These are phyloP conservation scores for Oenanthe oenanthe DNA, from an alignment of 2,113 vertebrate genomes.

Conservation along the genomic window DNA sequence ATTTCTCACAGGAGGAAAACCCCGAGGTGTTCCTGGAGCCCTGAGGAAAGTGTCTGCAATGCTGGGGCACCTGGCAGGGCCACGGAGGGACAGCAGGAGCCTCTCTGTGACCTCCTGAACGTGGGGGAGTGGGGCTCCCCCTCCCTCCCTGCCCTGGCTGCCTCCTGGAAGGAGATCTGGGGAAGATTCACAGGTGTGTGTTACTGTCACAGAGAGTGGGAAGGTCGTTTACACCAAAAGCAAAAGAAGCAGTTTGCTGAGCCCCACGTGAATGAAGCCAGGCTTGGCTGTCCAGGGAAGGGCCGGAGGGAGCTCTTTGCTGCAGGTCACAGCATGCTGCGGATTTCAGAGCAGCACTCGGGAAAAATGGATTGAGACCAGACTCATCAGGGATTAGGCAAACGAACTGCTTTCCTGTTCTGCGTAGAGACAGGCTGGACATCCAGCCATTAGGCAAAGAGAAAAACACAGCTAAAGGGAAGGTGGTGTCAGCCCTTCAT, in stretches of 20 bases:
- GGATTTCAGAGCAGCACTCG: not conserved
- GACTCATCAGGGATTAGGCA: not conserved
- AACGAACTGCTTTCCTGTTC: not conserved
- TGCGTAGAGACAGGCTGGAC: not conserved
- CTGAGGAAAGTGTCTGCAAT: accelerated
- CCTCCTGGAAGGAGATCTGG: not conserved
- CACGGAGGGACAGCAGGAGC: accelerated
- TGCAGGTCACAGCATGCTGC: not conserved
- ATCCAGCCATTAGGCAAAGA: not conserved
- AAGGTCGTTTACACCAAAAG: not conserved
- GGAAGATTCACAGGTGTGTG: not conserved
- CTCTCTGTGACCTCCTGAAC: not conserved
- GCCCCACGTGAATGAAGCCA: not conserved
- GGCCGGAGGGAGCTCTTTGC: not conserved
- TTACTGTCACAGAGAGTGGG: not conserved
- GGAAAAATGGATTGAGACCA: not conserved
- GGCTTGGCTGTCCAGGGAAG: not conserved
- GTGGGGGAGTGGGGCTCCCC: not conserved
- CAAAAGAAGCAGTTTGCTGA: not conserved
- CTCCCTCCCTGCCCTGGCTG: not conserved
- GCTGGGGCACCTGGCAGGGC: accelerated
- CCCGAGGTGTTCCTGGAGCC: accelerated
- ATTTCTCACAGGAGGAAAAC: not conserved
- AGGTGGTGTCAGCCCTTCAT: not conserved
- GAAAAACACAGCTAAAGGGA: not conserved